Conservation (phyloP, 2,888 invertebrate species). For the Cecidostiba fungosa region DNA sequence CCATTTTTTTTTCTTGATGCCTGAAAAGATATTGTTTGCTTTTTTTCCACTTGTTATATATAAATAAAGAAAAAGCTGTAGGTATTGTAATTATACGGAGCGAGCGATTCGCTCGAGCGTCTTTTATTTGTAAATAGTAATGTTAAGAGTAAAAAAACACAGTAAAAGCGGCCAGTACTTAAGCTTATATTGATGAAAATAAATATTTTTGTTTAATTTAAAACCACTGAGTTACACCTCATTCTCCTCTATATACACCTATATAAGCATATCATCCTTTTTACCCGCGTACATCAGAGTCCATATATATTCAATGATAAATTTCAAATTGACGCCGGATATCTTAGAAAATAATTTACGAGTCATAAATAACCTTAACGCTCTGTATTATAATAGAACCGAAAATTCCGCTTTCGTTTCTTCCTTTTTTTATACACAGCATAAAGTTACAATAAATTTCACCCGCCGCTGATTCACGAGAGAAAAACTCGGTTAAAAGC, state of each 20-base stretch:
- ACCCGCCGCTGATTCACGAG: conserved; percentile 23
- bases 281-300: not conserved
- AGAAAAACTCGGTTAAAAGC: conserved; percentile 43
- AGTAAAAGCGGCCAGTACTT: conserved; percentile 75
- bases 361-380: not conserved
- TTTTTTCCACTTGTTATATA: conserved; percentile 60
- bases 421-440: not conserved
- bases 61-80: conserved; percentile 42
- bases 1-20: not conserved
- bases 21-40: conserved; percentile 55
- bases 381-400: not conserved
- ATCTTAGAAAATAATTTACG: not conserved
- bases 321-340: not conserved
- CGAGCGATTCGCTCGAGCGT: conserved; percentile 62
- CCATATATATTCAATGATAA: not conserved
- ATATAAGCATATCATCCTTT: not conserved
- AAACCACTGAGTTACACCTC: conserved; percentile 25
- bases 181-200: conserved; percentile 64
- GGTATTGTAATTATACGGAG: conserved; percentile 60
- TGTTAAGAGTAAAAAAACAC: conserved; percentile 60
- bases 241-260: not conserved
- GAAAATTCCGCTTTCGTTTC: conserved; percentile 13
- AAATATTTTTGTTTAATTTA: conserved; percentile 71
- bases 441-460: conserved; percentile 33
- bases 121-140: conserved; percentile 68